A percentile compares a stretch with the other conserved stretches of the same genome.
These are phyloP conservation scores for Sebastes trivittatus DNA, from an alignment of 2,797 vertebrate genomes.

Conservation along the genomic window DNA sequence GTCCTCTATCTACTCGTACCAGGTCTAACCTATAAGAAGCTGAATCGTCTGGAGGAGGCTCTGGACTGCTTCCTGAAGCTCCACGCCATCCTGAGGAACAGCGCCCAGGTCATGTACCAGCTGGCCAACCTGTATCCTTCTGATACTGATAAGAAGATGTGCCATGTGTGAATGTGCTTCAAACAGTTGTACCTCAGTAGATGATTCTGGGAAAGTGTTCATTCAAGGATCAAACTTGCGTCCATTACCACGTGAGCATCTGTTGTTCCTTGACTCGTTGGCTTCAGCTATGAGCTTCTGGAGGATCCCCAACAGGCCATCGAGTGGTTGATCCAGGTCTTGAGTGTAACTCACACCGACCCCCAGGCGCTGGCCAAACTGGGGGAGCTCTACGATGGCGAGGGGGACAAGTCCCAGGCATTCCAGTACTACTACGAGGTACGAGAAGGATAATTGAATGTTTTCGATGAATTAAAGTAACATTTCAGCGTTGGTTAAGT, in stretches of 20 bases:
- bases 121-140: conserved; percentile 93
- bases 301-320: conserved; percentile 92
- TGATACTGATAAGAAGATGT: neutral
- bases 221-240: neutral
- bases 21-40: conserved; percentile 93
- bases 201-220: neutral
- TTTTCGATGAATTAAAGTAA: no score
- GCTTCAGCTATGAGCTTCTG: conserved; percentile 88
- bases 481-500: no score
- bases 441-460: neutral
- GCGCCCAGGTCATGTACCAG: conserved; percentile 93
- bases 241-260: neutral
- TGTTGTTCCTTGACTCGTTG: conserved; percentile 51
- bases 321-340: conserved; percentile 94
- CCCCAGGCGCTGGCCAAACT: conserved; percentile 90
- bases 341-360: conserved; percentile 92
- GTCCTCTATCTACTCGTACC: neutral
- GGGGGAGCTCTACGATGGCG: conserved; percentile 89
- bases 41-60: conserved; percentile 90
- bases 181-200: neutral
- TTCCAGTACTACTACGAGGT: conserved; percentile 97
- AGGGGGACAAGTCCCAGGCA: conserved; percentile 96
- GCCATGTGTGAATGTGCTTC: neutral
- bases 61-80: conserved; percentile 97
- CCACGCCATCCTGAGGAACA: conserved; percentile 93